Percentiles rank a stretch among this genome's conserved stretches.
Conservation (phyloP, 1,140 invertebrate species). For the Cherax quadricarinatus region DNA sequence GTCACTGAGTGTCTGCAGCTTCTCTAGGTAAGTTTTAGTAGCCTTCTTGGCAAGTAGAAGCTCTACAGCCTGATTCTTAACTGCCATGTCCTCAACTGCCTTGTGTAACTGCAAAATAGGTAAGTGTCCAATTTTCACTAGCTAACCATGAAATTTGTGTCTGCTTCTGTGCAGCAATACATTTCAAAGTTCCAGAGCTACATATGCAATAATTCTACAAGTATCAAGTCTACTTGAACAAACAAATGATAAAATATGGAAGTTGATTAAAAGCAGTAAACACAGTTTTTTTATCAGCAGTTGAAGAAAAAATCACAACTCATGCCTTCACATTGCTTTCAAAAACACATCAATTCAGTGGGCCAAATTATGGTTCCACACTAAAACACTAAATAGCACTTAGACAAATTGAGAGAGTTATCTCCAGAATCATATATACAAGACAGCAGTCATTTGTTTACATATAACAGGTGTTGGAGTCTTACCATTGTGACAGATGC, state of each 20-base stretch:
- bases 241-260: neutral
- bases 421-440: neutral
- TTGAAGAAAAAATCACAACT: neutral
- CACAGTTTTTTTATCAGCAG: neutral
- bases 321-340: neutral
- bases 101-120: conserved; percentile 63
- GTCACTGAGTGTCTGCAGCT: conserved; percentile 69
- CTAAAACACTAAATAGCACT: neutral
- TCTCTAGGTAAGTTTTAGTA: conserved; percentile 69
- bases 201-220: neutral
- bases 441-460: neutral
- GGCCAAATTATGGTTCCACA: neutral
- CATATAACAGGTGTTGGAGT: neutral
- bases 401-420: neutral
- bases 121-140: conserved; percentile 2
- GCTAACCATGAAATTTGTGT: neutral
- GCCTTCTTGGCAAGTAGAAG: conserved; percentile 68
- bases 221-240: neutral
- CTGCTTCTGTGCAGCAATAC: neutral
- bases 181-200: neutral
- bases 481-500: conserved; percentile 61
- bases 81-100: conserved; percentile 71
- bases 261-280: neutral
- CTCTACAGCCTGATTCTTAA: conserved; percentile 69
- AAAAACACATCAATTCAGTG: neutral